Base-by-base conservation (phyloP, 2,797 vertebrate species). In the Eremophila alpestris region DNA sequence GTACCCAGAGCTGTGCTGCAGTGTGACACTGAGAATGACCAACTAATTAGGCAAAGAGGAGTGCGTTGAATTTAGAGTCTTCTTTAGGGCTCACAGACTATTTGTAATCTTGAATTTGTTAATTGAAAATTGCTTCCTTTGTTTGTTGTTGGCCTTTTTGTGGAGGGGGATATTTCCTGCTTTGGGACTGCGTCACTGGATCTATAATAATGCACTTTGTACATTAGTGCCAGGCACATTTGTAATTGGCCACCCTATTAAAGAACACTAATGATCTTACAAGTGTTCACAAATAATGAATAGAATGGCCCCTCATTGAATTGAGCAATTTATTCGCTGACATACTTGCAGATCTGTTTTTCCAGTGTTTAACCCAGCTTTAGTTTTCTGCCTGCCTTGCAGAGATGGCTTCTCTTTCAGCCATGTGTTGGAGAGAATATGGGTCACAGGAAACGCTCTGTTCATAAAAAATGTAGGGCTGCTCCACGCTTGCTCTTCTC, bases 101-200 rank as follows among this genome's bases (percentile, higher is more conserved):
- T 74, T 89, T 67, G 88, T 90, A 92, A 83, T 90, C 96, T 94
- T 49, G 74, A 94, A 58, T 93, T 91, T 93, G 83, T 93, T 96
- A 94, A 93, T 94, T 96, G 96, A 81, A 95, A 95, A 96, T 88
- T 78, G 89, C 93, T 96, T 94, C 83, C 85, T 94, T 92, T 94
- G 91, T 96, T 93, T 96, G 94, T 94, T 92, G 89, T 83, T 77
- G 87, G 84, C 49, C 82, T 93, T 92, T 91, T 74, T 74, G 87
- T 48, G 82, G 67, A 89, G 91, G 95, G 95, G 95, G 89, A 74
- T 82, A 48, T 92, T 95, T 95, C 92, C 95, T 84, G 94, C 95
- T 79, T 76, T 80, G 94, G 91, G 87, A 59, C 64, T 79, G 89
- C 2, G 17, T 89, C 6, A 46, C 88, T 95, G 92, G 52, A 84